Conservation (phyloP, 2,797 vertebrate genomes). For the Caiman crocodilus region DNA sequence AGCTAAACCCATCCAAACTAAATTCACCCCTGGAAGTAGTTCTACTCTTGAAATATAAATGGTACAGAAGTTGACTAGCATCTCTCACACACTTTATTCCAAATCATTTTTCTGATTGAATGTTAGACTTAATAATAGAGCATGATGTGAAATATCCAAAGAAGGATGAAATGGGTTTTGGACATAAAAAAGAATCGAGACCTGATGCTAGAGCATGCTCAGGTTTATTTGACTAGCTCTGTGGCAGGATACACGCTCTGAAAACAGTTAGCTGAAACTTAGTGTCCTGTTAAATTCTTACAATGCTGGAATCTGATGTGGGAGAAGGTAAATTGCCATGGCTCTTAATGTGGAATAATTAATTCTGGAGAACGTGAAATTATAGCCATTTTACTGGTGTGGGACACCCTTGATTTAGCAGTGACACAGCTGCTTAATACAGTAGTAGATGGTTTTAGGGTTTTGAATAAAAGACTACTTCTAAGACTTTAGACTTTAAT, state of each 20-base stretch:
- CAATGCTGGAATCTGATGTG: background rate
- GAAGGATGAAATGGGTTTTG: background rate
- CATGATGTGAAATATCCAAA: background rate
- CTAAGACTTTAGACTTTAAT: background rate
- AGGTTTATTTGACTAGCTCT: background rate
- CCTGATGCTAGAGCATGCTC: background rate
- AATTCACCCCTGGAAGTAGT: background rate
- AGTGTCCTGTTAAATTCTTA: background rate
- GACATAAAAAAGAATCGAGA: background rate
- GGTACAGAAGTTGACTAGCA: background rate
- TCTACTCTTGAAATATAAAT: background rate
- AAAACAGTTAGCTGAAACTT: background rate
- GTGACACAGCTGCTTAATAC: background rate
- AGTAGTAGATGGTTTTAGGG: background rate
- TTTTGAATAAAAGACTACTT: background rate
- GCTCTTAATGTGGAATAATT: background rate
- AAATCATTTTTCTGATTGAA: background rate
- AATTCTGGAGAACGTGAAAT: background rate
- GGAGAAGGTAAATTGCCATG: background rate
- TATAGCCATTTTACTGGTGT: background rate
- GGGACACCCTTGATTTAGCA: background rate
- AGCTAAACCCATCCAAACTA: background rate
- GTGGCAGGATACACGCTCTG: background rate
- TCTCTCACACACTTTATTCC: background rate
- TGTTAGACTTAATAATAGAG: background rate